Evolutionary conservation across 2,113 vertebrate species (phyloP), one percentile per base, ranked within the genome.

Genomic region (Plestiodon gilberti): DNA sequence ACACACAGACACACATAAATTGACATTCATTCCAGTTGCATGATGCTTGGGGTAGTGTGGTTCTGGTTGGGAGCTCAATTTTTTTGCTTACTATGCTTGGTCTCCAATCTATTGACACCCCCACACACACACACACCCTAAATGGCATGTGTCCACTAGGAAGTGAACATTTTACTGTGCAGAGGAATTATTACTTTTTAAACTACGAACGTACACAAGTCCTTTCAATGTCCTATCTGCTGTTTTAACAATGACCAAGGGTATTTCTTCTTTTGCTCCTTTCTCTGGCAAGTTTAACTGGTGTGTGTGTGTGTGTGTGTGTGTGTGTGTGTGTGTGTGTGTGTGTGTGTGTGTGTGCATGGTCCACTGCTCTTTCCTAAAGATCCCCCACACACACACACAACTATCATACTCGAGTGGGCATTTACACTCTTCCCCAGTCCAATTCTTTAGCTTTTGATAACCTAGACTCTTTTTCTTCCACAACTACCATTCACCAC

Each of bases 261-360:
- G 74, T 76, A 80, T 89, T 83, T 71, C 76, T 83, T 87, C 81
- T 87, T 83, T 62, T 40, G 69, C 61, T 89, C 78, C 85, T 73
- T 62, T 82, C 61, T 9, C 59, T 74, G 28, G 6, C 59, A 86
- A 80, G 85, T 74, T 74, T 59, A 71, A 81, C 78, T 81, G 69
- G 33, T 52, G 69, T 55, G 52, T 55, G 52, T 55, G 13, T n/a
- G n/a, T n/a, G n/a, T n/a, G n/a, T n/a, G n/a, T n/a, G n/a, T n/a
- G n/a, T n/a, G n/a, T n/a, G n/a, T n/a, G n/a, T n/a, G n/a, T 55
- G 13, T 55, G 6, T 55, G 13, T 55, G 6, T 55, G 13, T 55
- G 6, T 55, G 13, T 55, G 6, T 55, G 13, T 55, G 6, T 55
- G 13, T 55, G 85, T 91, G 81, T 89, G 83, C 70, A 84, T 87